Evolutionary conservation across 2,888 invertebrate species (phyloP).

Genomic region (Sabellastarte sp.): DNA sequence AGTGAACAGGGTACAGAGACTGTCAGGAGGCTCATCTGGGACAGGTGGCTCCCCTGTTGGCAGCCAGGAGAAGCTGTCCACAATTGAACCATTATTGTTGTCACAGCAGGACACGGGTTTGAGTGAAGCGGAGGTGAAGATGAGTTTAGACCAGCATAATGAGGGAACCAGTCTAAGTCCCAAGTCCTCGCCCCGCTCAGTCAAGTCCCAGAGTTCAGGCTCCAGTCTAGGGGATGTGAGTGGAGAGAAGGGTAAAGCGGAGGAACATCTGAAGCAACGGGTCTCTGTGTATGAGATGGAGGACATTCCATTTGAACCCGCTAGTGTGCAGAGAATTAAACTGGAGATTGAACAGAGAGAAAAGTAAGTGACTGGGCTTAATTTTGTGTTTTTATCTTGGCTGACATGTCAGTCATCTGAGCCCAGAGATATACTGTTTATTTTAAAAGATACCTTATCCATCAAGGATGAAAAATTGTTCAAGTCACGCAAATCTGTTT

Average conservation of each 20-base stretch:
- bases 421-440: no score
- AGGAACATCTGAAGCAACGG: neutral
- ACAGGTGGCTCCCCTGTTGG: neutral
- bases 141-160: neutral
- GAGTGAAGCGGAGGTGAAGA: neutral
- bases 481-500: no score
- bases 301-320: constrained; percentile 69
- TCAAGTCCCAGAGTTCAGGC: neutral
- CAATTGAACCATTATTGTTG: no score
- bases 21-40: neutral
- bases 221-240: neutral
- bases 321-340: constrained; percentile 67
- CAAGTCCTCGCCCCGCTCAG: neutral
- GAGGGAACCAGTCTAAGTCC: neutral
- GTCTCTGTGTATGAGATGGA: constrained; percentile 47
- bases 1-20: neutral
- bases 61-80: neutral
- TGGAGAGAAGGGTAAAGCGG: neutral
- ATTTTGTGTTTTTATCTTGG: neutral
- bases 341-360: constrained; percentile 69
- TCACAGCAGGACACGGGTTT: no score
- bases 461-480: no score
- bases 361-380: constrained; percentile 26
- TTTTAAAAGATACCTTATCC: no score
- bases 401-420: no score